These are phyloP conservation scores for Carcina quercana DNA, from an alignment of 2,888 invertebrate genomes.

Conservation along the genomic window DNA sequence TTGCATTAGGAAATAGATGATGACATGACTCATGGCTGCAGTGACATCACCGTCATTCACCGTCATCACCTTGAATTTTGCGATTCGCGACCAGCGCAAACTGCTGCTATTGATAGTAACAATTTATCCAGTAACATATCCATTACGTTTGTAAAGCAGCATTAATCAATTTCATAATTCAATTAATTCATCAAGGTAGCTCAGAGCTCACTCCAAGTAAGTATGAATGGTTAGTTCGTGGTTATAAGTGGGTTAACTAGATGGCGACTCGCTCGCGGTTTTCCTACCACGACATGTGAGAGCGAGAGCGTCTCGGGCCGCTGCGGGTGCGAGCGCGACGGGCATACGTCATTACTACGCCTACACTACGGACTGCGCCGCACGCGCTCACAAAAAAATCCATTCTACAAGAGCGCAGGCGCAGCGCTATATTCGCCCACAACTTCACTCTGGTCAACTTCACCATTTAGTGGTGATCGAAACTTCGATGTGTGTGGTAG, in stretches of 20 bases:
- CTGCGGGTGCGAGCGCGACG: constrained; percentile 42
- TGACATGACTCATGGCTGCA: too few species aligned
- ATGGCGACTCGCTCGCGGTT: constrained; percentile 50
- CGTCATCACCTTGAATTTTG: too few species aligned
- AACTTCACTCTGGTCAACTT: constrained; percentile 71
- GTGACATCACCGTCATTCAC: too few species aligned
- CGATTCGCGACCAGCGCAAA: too few species aligned
- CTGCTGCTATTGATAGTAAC: too few species aligned
- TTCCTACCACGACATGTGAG: constrained; percentile 28
- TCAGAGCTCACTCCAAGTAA: constrained; percentile 9
- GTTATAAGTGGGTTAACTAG: constrained; percentile 45
- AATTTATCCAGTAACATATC: too few species aligned
- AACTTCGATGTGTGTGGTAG: constrained; percentile 72
- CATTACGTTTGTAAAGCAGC: too few species aligned
- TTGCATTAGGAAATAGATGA: too few species aligned
- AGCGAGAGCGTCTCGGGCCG: constrained; percentile 19
- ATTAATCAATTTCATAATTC: too few species aligned
- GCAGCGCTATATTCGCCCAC: constrained; percentile 70
- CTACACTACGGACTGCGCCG: constrained; percentile 64
- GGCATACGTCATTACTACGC: constrained; percentile 58
- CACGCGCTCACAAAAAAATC: constrained; percentile 67
- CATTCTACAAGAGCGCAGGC: constrained; percentile 62
- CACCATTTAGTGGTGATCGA: constrained; percentile 71
- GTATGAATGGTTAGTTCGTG: constrained; percentile 25
- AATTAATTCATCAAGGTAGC: constrained; percentile 7